Evolutionary conservation across 53 echinoderm and acorn worm species (phyloP).

Genomic region (Antedon mediterranea): DNA sequence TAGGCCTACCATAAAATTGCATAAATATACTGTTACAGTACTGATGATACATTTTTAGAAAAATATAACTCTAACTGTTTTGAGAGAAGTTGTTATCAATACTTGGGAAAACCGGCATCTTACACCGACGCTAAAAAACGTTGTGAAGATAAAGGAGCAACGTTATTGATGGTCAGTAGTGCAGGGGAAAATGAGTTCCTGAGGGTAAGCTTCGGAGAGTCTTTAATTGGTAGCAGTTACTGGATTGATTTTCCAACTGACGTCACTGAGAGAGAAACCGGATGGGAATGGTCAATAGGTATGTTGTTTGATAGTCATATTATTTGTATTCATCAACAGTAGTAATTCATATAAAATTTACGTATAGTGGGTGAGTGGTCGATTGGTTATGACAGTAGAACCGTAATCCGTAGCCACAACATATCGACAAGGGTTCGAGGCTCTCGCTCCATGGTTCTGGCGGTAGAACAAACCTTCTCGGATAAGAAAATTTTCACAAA

Average conservation of each 20-base stretch:
- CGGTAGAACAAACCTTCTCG: too few species aligned
- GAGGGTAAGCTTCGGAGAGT: background rate
- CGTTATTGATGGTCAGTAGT: background rate
- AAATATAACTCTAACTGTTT: background rate
- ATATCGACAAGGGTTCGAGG: too few species aligned
- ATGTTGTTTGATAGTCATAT: background rate
- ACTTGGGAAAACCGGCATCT: background rate
- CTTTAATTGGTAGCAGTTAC: background rate
- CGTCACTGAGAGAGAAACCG: background rate
- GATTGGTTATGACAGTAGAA: too few species aligned
- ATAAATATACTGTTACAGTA: too few species aligned
- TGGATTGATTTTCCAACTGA: background rate
- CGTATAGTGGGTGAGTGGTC: too few species aligned
- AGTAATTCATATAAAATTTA: too few species aligned
- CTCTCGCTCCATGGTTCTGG: too few species aligned
- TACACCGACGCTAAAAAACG: background rate
- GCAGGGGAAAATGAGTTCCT: background rate
- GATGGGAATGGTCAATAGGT: background rate
- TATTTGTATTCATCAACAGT: too few species aligned
- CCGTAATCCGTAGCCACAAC: too few species aligned
- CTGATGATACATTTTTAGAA: background rate
- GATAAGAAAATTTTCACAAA: too few species aligned
- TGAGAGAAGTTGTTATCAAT: background rate
- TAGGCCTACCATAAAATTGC: too few species aligned
- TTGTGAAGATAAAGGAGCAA: background rate